These are phyloP conservation scores for Hypena proboscidalis DNA, from an alignment of 2,888 invertebrate species.

Conservation along the genomic window DNA sequence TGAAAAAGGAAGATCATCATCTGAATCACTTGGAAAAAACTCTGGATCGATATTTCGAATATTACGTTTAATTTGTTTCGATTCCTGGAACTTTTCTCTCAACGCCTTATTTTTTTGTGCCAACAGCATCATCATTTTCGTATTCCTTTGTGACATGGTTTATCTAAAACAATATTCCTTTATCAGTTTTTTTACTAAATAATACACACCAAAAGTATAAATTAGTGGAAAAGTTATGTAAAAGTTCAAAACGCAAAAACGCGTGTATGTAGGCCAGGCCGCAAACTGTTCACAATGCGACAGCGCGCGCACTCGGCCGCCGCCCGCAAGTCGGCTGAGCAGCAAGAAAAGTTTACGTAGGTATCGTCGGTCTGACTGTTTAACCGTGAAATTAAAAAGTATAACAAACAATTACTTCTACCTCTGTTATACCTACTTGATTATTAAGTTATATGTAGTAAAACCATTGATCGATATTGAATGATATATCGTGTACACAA, in stretches of 20 bases:
- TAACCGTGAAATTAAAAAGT: no score
- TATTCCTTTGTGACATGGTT: conserved; percentile 9
- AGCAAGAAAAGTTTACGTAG: no score
- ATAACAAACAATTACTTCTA: no score
- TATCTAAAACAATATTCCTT: not conserved
- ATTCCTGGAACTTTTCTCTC: conserved; percentile 15
- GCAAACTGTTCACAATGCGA: no score
- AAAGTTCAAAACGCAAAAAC: not conserved
- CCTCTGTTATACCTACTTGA: no score
- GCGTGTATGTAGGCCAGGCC: no score
- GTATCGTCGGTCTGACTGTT: no score
- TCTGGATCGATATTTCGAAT: conserved; percentile 15
- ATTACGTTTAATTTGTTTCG: conserved; percentile 15
- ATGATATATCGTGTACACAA: no score
- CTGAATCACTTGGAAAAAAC: conserved; percentile 16
- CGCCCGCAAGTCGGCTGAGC: no score
- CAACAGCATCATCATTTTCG: conserved; percentile 16
- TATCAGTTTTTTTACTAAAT: not conserved
- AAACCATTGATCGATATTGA: no score
- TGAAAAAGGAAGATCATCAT: conserved; percentile 14
- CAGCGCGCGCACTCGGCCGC: no score
- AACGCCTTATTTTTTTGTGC: conserved; percentile 16
- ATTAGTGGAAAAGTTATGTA: not conserved
- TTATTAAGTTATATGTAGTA: no score
- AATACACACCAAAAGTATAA: not conserved